Base-by-base conservation (phyloP, 1,140 invertebrate species). In the Tetragnatha versicolor region DNA sequence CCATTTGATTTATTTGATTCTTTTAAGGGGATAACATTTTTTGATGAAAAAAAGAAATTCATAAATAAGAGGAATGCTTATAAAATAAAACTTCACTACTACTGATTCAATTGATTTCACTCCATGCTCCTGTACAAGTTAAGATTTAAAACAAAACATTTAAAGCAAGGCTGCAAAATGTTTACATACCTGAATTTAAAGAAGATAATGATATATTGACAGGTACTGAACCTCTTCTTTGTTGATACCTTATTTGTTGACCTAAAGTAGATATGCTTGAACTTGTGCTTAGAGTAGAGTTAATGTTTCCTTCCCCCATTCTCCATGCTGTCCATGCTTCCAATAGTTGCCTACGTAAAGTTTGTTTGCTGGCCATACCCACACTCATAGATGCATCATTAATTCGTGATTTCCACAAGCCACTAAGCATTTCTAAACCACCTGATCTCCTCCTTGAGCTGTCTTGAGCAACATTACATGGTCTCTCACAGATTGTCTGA, bases 371-470 rank as follows among this genome's bases (percentile, higher is more conserved):
- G 22, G 42, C 31, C 42, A 69, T 60, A 25, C 65, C 42, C 35
- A 68, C 27, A 45, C 51, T 37, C 17, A 68, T 33, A 39, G 31
- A 20, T 39, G 49, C 31, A 49, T 79, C 76, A 29, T 25, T 79
- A 47, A 55, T 70, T 53, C 68, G 70, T 12, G 79, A 60, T 47
- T 47, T 47, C 81, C 81, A 81, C 27, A 81, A 47, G 27, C 81
- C 81, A 58, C 65, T 72, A 7, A 81, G 55, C 65, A 81, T 68
- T 78, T 81, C 81, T 45, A 81, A 39, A 31, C 79, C 79, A 61
- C 79, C 81, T 22, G 81, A 81, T 35, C 73, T 75, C 12, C 81
- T 65, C 29, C 81, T 72, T 39, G 79, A 65, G 42, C 31, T 51
- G 25, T 55, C 61, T 55, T 77, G 73, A 49, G 60, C 33, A 9